Evolutionary conservation across 2,113 vertebrate species (phyloP).

Genomic region (Nothocercus julius): DNA sequence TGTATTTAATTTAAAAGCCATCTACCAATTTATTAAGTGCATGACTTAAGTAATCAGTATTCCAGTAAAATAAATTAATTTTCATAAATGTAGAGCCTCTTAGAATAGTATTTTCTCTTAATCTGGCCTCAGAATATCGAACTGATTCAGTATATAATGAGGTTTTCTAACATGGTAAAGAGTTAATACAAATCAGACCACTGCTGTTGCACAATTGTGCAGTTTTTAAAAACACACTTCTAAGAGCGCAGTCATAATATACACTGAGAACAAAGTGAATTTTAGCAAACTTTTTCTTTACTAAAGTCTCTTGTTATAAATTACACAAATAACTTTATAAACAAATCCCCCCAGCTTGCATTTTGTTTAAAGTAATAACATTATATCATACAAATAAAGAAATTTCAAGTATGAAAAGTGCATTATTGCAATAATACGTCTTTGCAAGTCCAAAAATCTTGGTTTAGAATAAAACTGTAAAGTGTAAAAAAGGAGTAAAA

Average conservation of each 20-base stretch:
- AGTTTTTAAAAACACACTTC: neutral
- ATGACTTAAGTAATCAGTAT: neutral
- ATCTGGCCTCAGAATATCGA: neutral
- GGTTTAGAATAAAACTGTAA: conserved; percentile 98
- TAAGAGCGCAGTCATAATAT: neutral
- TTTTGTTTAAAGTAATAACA: conserved; percentile 84
- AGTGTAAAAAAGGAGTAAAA: conserved; percentile 80
- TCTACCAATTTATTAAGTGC: neutral
- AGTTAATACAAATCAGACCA: neutral
- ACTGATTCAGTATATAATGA: neutral
- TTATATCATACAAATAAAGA: conserved; percentile 86
- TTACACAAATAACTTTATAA: conserved; percentile 82
- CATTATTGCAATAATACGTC: conserved; percentile 99
- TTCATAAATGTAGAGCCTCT: neutral
- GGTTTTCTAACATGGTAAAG: neutral
- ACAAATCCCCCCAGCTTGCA: conserved; percentile 79
- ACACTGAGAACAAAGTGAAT: conserved; percentile 75
- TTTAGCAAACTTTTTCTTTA: conserved; percentile 81
- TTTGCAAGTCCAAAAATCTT: conserved; percentile 98
- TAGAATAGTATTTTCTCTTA: neutral
- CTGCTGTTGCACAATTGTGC: neutral
- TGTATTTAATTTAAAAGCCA: no score
- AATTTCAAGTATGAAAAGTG: conserved; percentile 99
- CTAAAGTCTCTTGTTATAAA: conserved; percentile 85
- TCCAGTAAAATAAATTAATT: neutral